Evolutionary conservation across 2,113 vertebrate genomes (phyloP), one percentile per base, ranked within the genome.

Genomic region (Amazona guildingii): DNA sequence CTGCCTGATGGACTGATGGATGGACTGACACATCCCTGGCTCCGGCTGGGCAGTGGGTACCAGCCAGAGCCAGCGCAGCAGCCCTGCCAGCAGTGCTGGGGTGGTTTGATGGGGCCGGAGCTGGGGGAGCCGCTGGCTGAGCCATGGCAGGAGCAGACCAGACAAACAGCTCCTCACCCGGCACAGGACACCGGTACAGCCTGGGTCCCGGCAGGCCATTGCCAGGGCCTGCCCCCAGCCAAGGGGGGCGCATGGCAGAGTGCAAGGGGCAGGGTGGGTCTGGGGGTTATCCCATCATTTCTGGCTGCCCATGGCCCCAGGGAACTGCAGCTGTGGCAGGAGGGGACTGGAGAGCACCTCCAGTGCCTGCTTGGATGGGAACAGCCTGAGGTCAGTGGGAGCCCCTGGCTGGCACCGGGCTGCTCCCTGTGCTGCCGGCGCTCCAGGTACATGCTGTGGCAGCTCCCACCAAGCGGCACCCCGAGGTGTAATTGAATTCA

Each of bases 401-500:
- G 4, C 7, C 21, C 75, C 35, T 6, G 3, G 6, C 75, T 33
- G 70, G 37, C 3, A 3, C 54, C 19, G 1, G 1, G 74, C 55
- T 62, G 41, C 8, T 19, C 35, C 31, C 44, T 2, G 1, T 2
- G 6, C 24, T 2, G 4, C 44, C 1, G 2, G 52, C 4, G 3
- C 29, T 43, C 41, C 6, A 1, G n/a, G 70, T 29, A 39, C 1
- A 4, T 11, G 31, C 51, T 86, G 83, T 49, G 27, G 67, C 83
- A 96, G 92, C 89, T 95, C 95, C 66, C 1, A 25, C 79, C 6
- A 10, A 27, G 48, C 7, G 1, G 13, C 76, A 72, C 77, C 69
- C 64, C 19, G 29, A 88, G 78, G 80, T 17, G 28, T 93, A 88
- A 97, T 67, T 96, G 97, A 97, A 98, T 96, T 95, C 96, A 87